Percentiles rank a stretch among this genome's conserved stretches.
phyloP scores from a whole-genome alignment of 2,797 vertebrate species.

The Neostethus bicornis region DNA sequence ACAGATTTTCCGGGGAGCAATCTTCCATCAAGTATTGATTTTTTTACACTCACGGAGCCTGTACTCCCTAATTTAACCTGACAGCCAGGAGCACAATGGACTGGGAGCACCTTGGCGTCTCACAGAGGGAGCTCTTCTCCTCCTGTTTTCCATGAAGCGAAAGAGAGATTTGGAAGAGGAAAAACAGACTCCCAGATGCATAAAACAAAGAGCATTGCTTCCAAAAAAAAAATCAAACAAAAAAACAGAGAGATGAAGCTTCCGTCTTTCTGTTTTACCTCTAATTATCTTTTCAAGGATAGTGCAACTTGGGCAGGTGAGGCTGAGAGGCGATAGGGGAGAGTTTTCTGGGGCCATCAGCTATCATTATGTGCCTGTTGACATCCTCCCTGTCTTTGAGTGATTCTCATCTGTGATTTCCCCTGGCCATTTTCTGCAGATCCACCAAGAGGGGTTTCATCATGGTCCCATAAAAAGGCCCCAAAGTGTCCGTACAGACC shows the following conservation, averaged over 20 bases:
- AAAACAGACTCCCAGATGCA: constrained; percentile 67
- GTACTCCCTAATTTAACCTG: constrained; percentile 99
- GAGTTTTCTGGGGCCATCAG: constrained; percentile 80
- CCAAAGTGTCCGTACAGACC: constrained; percentile 67
- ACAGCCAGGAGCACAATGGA: constrained; percentile 99
- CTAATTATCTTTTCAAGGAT: constrained; percentile 82
- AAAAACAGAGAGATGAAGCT: constrained; percentile 74
- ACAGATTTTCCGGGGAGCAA: constrained; percentile 99
- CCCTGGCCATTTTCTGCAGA: constrained; percentile 77
- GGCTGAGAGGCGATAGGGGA: constrained; percentile 72
- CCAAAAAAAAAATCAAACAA: too few relatives aligned
- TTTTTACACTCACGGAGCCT: constrained; percentile 99
- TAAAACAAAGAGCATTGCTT: constrained; percentile 79
- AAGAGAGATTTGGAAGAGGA: constrained; percentile 64
- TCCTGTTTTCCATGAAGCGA: constrained; percentile 78
- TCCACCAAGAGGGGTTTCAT: constrained; percentile 76
- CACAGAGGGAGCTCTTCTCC: constrained; percentile 90
- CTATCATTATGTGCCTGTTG: constrained; percentile 85
- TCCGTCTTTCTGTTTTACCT: constrained; percentile 76
- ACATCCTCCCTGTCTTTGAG: constrained; percentile 82
- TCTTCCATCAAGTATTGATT: constrained; percentile 99
- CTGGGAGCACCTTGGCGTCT: constrained; percentile 98
- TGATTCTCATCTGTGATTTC: constrained; percentile 80
- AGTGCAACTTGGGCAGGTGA: constrained; percentile 72
- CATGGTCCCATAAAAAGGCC: constrained; percentile 67